A percentile compares a stretch with the other conserved stretches of the same genome.
phyloP scores from a whole-genome alignment of 2,888 invertebrate species.

The Torymus texanus region DNA sequence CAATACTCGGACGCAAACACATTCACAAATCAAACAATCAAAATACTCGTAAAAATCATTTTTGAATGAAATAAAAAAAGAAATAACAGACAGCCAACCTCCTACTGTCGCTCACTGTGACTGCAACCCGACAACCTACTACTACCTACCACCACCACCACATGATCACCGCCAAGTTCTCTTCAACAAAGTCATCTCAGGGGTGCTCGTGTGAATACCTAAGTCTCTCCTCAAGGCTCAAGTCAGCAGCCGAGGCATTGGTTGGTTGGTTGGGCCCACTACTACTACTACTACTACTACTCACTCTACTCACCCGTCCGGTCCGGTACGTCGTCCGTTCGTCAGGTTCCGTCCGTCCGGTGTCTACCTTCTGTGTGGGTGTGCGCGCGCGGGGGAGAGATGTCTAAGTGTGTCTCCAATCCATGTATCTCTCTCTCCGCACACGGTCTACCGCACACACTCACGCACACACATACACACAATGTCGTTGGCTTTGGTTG shows the following conservation, averaged over 20 bases:
- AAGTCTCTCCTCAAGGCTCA: conserved; percentile 45
- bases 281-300: no score
- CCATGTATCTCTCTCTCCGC: no score
- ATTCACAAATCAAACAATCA: neutral
- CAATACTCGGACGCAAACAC: conserved; percentile 2
- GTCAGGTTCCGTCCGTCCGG: no score
- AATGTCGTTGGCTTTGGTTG: no score
- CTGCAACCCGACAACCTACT: conserved; percentile 38
- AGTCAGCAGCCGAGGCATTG: conserved; percentile 39
- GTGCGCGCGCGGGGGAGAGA: no score
- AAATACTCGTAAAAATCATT: neutral
- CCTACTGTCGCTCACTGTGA: conserved; percentile 26
- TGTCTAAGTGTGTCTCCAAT: no score
- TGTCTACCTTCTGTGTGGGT: no score
- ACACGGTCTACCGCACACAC: no score
- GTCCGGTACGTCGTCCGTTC: no score
- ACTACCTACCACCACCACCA: conserved; percentile 26
- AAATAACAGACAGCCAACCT: conserved; percentile 12
- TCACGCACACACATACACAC: no score
- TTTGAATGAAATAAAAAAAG: neutral
- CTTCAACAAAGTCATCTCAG: conserved; percentile 47
- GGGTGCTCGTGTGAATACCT: conserved; percentile 45
- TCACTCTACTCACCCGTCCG: no score
- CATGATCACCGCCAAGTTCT: conserved; percentile 1
- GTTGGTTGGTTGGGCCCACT: neutral